These are phyloP conservation scores for Mesopsocus fuscifrons DNA, from an alignment of 2,888 invertebrate genomes.

Conservation along the genomic window DNA sequence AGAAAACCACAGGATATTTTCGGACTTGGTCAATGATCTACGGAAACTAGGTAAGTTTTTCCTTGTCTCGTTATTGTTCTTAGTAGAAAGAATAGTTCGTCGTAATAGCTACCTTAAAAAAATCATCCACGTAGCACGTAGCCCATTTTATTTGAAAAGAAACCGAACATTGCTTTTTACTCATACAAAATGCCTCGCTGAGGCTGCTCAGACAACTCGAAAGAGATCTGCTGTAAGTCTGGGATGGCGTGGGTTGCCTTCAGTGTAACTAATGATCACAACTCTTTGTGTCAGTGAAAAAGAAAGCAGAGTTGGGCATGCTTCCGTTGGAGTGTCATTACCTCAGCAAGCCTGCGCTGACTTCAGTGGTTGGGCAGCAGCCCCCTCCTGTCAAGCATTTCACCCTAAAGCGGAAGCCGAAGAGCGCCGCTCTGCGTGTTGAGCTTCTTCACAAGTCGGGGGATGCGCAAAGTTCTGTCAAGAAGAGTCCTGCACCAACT, in stretches of 20 bases:
- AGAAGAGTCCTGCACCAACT: conserved; percentile 72
- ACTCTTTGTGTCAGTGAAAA: conserved; percentile 38
- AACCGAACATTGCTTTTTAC: no score
- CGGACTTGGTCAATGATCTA: conserved; percentile 72
- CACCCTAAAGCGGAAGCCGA: conserved; percentile 80
- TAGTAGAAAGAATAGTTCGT: no score
- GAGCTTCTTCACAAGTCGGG: conserved; percentile 82
- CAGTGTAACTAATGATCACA: no score
- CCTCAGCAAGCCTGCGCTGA: conserved; percentile 79
- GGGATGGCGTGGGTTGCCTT: no score
- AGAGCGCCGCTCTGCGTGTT: conserved; percentile 74
- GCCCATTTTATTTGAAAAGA: no score
- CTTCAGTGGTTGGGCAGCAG: conserved; percentile 56
- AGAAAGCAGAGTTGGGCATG: conserved; percentile 65
- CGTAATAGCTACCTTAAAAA: no score
- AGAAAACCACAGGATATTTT: conserved; percentile 75
- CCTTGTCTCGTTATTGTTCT: no score
- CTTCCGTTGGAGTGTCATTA: conserved; percentile 91
- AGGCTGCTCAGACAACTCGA: no score
- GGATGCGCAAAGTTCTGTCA: conserved; percentile 74
- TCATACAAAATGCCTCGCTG: no score
- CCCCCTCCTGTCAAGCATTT: conserved; percentile 80
- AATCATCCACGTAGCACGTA: no score
- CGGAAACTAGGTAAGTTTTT: conserved; percentile 38
- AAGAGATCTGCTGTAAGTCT: no score